phyloP scores from a whole-genome alignment of 2,888 invertebrate species.

The Plebejus argus region DNA sequence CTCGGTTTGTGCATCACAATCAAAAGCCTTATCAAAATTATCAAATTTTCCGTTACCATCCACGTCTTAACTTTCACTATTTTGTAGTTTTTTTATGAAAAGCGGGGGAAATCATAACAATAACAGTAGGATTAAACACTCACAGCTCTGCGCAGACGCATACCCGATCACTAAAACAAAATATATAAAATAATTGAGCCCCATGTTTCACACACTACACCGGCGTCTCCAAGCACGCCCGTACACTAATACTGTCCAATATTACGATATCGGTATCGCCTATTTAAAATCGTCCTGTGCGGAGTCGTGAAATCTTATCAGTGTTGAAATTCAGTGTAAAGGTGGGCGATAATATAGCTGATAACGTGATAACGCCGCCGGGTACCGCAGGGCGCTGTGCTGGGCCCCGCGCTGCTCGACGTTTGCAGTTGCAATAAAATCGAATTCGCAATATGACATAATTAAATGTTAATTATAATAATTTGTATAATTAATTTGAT shows the following conservation, averaged over 20 bases:
- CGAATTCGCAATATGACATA: not conserved
- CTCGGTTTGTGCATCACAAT: not conserved
- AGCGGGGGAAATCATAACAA: not conserved
- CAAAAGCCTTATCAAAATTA: conserved; percentile 16
- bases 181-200: conserved; percentile 48
- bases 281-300: conserved; percentile 53
- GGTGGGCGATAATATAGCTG: conserved; percentile 55
- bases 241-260: conserved; percentile 53
- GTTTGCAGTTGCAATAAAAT: conserved; percentile 16
- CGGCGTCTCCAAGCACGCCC: conserved; percentile 37
- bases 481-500: not conserved
- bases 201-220: conserved; percentile 53
- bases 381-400: conserved; percentile 38
- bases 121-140: conserved; percentile 45
- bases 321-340: conserved; percentile 71
- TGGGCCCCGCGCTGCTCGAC: conserved; percentile 32
- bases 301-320: conserved; percentile 61
- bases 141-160: conserved; percentile 55
- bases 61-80: not conserved
- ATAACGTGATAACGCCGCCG: conserved; percentile 42
- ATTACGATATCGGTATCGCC: conserved; percentile 47
- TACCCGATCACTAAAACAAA: conserved; percentile 51
- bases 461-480: not conserved
- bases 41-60: not conserved
- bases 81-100: not conserved